These are phyloP conservation scores for Pangasius larnaudii DNA, from an alignment of 2,797 vertebrate species.

Conservation along the genomic window DNA sequence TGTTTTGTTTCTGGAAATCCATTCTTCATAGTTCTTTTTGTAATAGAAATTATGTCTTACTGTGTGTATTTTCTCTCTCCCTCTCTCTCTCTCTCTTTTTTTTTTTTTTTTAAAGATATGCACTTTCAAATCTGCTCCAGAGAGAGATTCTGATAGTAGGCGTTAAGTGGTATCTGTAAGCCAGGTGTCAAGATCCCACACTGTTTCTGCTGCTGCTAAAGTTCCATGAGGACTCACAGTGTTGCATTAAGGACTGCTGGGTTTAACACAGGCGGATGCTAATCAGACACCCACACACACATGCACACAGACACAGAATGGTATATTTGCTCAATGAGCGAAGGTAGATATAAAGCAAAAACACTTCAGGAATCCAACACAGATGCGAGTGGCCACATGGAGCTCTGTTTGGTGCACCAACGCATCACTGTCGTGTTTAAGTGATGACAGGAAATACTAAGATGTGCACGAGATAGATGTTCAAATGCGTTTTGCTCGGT, in stretches of 20 bases:
- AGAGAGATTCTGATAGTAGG: slow-evolving; percentile 48
- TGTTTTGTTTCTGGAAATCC: not conserved
- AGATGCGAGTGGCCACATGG: slow-evolving; percentile 24
- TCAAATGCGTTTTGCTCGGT: not conserved
- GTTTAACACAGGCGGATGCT: slow-evolving; percentile 2
- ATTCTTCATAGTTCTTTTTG: not conserved
- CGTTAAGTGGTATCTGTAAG: slow-evolving; percentile 50
- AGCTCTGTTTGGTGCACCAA: not conserved
- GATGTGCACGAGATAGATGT: not conserved
- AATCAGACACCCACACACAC: slow-evolving; percentile 17
- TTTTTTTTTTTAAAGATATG: slow-evolving; percentile 18
- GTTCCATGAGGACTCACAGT: slow-evolving; percentile 45
- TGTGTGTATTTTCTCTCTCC: not conserved
- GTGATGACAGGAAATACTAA: slow-evolving; percentile 21
- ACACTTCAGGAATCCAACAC: slow-evolving; percentile 7
- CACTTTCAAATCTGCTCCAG: slow-evolving; percentile 27
- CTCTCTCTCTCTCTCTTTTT: slow-evolving; percentile 10
- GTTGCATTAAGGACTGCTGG: slow-evolving; percentile 27
- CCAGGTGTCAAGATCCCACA: slow-evolving; percentile 51
- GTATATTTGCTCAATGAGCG: slow-evolving; percentile 9
- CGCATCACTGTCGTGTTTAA: not conserved
- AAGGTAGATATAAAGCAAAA: slow-evolving; percentile 18
- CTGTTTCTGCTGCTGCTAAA: slow-evolving; percentile 29
- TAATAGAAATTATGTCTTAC: not conserved
- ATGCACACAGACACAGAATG: not conserved